Evolutionary conservation across 2,888 invertebrate species (phyloP), one percentile per base, ranked within the genome.

Genomic region (Lucinisca nassula): DNA sequence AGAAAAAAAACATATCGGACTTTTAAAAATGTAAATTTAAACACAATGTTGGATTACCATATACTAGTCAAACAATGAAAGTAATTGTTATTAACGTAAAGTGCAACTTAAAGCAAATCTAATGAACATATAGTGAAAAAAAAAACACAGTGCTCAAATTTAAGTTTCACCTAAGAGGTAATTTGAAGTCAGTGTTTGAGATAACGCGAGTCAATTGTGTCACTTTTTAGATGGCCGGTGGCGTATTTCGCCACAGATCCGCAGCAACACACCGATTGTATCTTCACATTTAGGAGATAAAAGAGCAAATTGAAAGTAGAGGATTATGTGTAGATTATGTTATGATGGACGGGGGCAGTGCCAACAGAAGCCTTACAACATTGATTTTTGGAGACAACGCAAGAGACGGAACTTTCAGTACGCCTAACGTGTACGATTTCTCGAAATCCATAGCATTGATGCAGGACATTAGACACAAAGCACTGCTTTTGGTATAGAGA

Each of bases 261-360:
- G 77, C 61, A 0, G 51, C 78, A 2, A 73, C 82, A 32, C 58
- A 79, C 10, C 75, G 82, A 38, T 40, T 86, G 17, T 82, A 82
- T 32, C 32, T 61, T 8, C 77, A 55, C 8, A 75, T 79, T 38
- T 89, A 87, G 86, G 70, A 90, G 40, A 78, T 82, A 76, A 84
- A 89, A 1, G 85, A 89, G 27, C 40, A 55, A 30, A 45, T 88
- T 12, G 84, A 85, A 58, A 84, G 85, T 21, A 1, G 58, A 55
- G 84, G 84, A 17, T 85, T 89, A 37, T 73, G 79, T 0, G 51
- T 87, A 21, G 89, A 91, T 38, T 89, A 89, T 70, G 55, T 91
- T 0, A 89, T 91, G 86, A 55, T 87, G 6, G 91, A 89, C 76
- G 89, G 91, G 21, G 91, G 88, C 1, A 77, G 85, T 30, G 85